Evolutionary conservation across 1,140 invertebrate species (phyloP), one percentile per base, ranked within the genome.

Genomic region (Portunus trituberculatus): DNA sequence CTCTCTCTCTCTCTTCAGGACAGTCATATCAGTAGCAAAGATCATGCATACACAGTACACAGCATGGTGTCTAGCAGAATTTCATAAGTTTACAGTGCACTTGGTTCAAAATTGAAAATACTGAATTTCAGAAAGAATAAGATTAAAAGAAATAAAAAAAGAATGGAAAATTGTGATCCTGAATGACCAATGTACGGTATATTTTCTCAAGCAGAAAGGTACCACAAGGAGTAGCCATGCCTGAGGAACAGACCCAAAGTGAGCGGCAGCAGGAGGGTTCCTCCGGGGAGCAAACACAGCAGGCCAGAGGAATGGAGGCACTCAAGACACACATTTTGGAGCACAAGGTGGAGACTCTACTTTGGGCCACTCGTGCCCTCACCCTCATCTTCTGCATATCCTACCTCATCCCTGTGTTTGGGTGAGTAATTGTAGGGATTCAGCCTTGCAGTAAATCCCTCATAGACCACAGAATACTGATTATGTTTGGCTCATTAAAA

Each of bases 401-500:
- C 96, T 99, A 99, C 97, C 97, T 99, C 59, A 97, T 99, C 96
- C 99, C 99, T 94, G 97, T 99, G 96, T 98, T 99, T 97, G 98
- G 98, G 99, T 99, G 97, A 98, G 98, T 97, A 59, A 84, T 83
- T 7, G 12, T 20, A 59, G 12, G 52, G 16, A 2, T 12, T 39
- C 3, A 20, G 16, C 52, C 1, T 59, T 59, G 52, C 52, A 2
- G 0, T 59, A 59, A 59, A 0, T 59, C 52, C 52, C 16, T 59
- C 52, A 59, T 59, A 59, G 52, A 12, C 3, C 52, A 59, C 52
- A 59, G 16, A 20, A 59, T 59, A 59, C 52, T 14, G 10, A 2
- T 12, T 10, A 59, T 59, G 10, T 59, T 4, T 20, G 28, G 1
- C 25, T 89, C 2, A 31, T 89, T 89, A 28, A 32, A 28, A n/a